Percentiles rank a stretch among this genome's conserved stretches.
Conservation (phyloP, 1,140 invertebrate species). For the Delia radicum region DNA sequence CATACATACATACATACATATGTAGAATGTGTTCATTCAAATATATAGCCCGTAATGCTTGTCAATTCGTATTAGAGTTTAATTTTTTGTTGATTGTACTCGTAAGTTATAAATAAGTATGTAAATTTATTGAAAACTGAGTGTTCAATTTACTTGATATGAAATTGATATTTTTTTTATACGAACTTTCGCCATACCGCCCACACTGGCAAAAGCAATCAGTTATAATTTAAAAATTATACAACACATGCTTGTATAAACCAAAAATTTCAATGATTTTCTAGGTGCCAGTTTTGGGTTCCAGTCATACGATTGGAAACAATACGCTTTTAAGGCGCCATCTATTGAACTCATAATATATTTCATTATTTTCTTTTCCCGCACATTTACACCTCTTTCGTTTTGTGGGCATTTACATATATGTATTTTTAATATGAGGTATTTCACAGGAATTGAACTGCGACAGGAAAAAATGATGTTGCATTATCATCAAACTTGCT, state of each 20-base stretch:
- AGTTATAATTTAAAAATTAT: neutral
- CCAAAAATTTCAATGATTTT: neutral
- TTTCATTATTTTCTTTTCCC: neutral
- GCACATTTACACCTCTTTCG: too few species aligned
- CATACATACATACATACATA: neutral
- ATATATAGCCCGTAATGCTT: neutral
- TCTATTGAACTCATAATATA: neutral
- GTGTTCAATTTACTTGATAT: conserved; percentile 4
- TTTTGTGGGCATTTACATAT: too few species aligned
- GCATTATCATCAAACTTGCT: too few species aligned
- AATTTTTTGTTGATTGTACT: neutral
- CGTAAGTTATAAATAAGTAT: neutral
- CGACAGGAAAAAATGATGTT: too few species aligned
- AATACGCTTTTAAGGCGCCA: neutral
- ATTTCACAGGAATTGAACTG: too few species aligned
- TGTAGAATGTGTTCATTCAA: neutral
- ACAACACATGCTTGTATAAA: neutral
- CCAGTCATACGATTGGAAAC: neutral
- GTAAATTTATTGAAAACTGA: conserved; percentile 10
- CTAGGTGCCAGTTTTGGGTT: neutral
- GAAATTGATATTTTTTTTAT: neutral
- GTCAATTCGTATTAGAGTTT: neutral
- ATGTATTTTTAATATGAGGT: too few species aligned
- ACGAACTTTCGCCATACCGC: neutral
- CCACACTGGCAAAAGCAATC: neutral